These are phyloP conservation scores for Lepus americanus DNA, from an alignment of 2,113 vertebrate species.

Conservation along the genomic window DNA sequence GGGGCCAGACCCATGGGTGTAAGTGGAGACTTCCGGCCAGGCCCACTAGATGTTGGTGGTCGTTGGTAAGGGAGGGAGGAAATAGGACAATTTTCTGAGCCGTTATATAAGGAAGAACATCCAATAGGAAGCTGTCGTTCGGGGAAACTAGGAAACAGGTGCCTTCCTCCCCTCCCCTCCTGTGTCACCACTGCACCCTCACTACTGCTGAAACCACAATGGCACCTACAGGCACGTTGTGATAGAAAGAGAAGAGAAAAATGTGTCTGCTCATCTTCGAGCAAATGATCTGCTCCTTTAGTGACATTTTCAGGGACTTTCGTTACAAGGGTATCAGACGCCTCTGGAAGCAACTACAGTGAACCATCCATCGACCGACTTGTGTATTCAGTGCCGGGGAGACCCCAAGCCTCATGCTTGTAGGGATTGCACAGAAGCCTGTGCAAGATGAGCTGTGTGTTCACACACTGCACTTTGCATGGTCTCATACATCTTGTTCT, in stretches of 20 bases:
- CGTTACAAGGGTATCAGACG: not conserved
- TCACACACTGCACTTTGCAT: not conserved
- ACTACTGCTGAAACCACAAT: not conserved
- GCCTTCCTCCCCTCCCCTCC: not conserved
- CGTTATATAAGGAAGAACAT: not conserved
- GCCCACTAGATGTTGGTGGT: not conserved
- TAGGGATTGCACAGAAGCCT: not conserved
- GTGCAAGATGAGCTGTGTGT: not conserved
- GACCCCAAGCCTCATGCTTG: not conserved
- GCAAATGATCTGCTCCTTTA: not conserved
- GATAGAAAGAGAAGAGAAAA: not conserved
- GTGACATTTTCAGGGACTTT: not conserved
- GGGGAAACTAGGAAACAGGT: not conserved
- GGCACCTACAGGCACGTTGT: not conserved
- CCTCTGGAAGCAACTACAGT: not conserved
- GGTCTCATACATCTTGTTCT: not conserved
- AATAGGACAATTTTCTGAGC: not conserved
- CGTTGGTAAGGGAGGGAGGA: not conserved
- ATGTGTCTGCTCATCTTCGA: not conserved
- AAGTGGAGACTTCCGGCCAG: not conserved
- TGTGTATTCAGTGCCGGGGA: not conserved
- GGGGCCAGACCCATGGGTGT: not conserved
- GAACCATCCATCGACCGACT: not conserved
- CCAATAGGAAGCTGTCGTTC: not conserved
- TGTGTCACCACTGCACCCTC: not conserved